Evolutionary conservation across 2,113 vertebrate genomes (phyloP).

Genomic region (Ailuropoda melanoleuca): DNA sequence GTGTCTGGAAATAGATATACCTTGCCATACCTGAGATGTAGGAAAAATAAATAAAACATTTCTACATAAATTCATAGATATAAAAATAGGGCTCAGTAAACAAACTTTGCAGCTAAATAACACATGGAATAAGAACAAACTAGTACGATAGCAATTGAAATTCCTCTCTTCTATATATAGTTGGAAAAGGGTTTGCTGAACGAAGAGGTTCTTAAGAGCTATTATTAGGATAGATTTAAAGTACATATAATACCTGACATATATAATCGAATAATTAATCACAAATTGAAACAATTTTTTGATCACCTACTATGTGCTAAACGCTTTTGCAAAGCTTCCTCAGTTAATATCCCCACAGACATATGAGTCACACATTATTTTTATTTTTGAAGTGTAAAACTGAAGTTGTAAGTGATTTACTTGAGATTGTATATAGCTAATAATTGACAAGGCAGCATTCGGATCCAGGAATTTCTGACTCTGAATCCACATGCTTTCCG

Average conservation of each 20-base stretch:
- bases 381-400: slow-evolving; percentile 9
- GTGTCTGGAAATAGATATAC: background rate
- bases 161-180: background rate
- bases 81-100: background rate
- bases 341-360: background rate
- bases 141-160: background rate
- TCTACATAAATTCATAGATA: background rate
- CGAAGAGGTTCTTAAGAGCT: background rate
- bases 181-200: background rate
- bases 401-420: background rate
- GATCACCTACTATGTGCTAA: background rate
- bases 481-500: background rate
- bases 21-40: background rate
- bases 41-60: slow-evolving; percentile 6
- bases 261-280: background rate
- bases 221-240: background rate
- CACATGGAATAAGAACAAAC: background rate
- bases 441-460: background rate
- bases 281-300: background rate
- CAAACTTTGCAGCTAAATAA: background rate
- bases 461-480: background rate
- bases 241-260: background rate
- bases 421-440: background rate
- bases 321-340: background rate
- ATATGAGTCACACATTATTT: background rate